Evolutionary conservation across 1,140 invertebrate species (phyloP).

Genomic region (Mamestra configurata): DNA sequence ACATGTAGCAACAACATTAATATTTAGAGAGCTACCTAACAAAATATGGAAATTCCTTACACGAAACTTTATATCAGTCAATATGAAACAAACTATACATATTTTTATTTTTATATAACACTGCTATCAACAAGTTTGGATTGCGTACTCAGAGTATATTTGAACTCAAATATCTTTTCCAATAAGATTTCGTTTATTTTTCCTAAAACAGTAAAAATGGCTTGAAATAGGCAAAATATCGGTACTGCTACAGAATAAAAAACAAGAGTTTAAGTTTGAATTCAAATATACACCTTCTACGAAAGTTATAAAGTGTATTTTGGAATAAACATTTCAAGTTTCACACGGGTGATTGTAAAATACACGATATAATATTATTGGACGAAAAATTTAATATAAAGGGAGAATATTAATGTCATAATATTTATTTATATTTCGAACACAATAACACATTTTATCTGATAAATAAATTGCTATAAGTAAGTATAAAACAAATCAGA

Average conservation of each 20-base stretch:
- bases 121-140: conserved; percentile 17
- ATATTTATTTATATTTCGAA: background rate
- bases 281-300: conserved; percentile 16
- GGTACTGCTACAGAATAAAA: background rate
- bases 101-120: conserved; percentile 27
- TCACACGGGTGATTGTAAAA: conserved; percentile 53
- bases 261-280: background rate
- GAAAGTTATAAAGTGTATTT: conserved; percentile 43
- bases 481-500: conserved; percentile 18
- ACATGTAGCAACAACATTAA: conserved; percentile 39
- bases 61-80: conserved; percentile 45
- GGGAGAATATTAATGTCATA: conserved; percentile 13
- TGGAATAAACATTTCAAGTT: conserved; percentile 63
- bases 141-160: background rate
- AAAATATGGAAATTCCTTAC: conserved; percentile 47
- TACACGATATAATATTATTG: conserved; percentile 12
- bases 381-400: conserved; percentile 36
- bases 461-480: conserved; percentile 4
- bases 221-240: background rate
- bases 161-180: background rate
- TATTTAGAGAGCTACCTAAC: conserved; percentile 53
- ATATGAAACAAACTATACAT: conserved; percentile 44
- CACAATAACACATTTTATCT: conserved; percentile 1
- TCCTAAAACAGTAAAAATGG: background rate
- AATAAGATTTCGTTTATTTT: background rate